Base-by-base conservation (phyloP, 2,888 invertebrate species). In the Dyspetes luteomarginatus region DNA sequence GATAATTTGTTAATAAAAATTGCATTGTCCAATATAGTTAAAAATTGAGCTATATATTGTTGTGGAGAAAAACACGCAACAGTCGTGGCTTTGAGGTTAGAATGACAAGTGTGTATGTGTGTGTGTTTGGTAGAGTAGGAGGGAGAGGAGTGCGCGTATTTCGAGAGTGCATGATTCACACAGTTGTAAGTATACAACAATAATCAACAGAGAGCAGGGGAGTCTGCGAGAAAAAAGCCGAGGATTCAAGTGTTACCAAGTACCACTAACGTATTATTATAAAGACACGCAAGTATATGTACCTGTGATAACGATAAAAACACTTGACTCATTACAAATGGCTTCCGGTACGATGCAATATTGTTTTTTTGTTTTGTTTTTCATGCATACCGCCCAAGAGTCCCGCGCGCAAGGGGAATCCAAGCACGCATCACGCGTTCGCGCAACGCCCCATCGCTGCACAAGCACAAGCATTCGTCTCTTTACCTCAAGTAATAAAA, bases 251-350 rank as follows among this genome's bases (percentile, higher is more conserved):
- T 17, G 19, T 7, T 19, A 28, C 15, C 28, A 4, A 56, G 26
- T 41, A 55, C 24, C 15, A 7, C 36, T 2, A 12, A 58, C 45
- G 65, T 45, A 19, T 56, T 65, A 56, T 43, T 65, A 24, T 56
- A 64, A 67, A 72, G 72, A 78, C 65, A 43, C 78, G 69, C 76
- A 67, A n/a, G n/a, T n/a, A n/a, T n/a, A n/a, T n/a, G n/a, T 80
- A 67, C 71, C 71, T 76, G 60, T n/a, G n/a, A 12, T 0, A 3
- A 50, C 74, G 75, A 72, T 71, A 76, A 71, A 72, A 62, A 71
- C 78, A 69, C 60, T 58, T 41, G 60, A 76, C 71, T 74, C 68
- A 65, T 79, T 82, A 77, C 76, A 78, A 83, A 79, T 79, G 81
- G 81, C 83, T 78, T 78, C 73, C 78, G 56, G 60, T 43, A 58